A percentile compares a stretch with the other conserved stretches of the same genome.
phyloP scores from a whole-genome alignment of 2,888 invertebrate genomes.

The Catocala sponsa region DNA sequence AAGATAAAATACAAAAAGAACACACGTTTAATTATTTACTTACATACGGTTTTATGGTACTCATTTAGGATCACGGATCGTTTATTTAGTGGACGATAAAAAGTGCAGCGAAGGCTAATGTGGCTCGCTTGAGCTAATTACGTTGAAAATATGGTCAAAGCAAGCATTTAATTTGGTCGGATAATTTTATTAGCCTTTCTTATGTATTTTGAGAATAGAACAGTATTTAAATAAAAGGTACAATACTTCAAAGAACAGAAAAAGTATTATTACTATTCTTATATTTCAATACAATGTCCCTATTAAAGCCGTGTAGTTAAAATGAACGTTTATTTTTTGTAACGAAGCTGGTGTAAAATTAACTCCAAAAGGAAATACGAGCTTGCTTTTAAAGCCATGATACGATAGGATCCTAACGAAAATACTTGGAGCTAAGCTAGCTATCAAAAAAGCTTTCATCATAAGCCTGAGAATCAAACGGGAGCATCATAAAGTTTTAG shows the following conservation, averaged over 20 bases:
- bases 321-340: no score
- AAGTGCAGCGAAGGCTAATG: conserved; percentile 38
- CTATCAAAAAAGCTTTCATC: conserved; percentile 49
- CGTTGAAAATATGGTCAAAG: conserved; percentile 27
- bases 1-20: no score
- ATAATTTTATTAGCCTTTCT: not conserved
- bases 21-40: no score
- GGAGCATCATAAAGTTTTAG: conserved; percentile 51
- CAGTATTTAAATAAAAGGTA: no score
- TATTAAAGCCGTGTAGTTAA: no score
- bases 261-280: no score
- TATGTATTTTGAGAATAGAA: no score
- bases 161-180: conserved; percentile 30
- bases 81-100: conserved; percentile 35
- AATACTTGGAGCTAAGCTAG: conserved; percentile 6
- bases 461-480: conserved; percentile 47
- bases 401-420: conserved; percentile 9
- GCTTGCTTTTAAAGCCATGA: no score
- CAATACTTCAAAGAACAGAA: no score
- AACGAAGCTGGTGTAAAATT: no score
- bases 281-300: no score
- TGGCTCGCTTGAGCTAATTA: conserved; percentile 38
- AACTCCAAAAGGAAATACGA: no score
- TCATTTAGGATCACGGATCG: conserved; percentile 26
- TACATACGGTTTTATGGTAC: conserved; percentile 21